A percentile compares a stretch with the other conserved stretches of the same genome.
Evolutionary conservation across 2,888 invertebrate species (phyloP).

Genomic region (Tupiocoris notatus): DNA sequence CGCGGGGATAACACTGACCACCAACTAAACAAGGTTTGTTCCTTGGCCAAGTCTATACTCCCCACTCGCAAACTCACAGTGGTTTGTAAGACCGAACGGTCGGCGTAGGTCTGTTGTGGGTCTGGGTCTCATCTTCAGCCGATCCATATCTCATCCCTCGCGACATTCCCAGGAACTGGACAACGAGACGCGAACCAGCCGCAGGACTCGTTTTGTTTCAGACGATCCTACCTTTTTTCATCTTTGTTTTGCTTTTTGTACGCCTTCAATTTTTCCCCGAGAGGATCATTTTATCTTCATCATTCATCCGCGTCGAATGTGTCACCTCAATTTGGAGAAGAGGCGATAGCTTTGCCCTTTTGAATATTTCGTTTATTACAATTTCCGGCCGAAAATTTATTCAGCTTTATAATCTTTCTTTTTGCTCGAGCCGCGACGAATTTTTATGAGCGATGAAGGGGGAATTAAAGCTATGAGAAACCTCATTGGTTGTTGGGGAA

Average conservation of each 20-base stretch:
- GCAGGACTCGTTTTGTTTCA: not conserved
- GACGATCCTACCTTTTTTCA: not conserved
- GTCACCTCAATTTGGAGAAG: too few relatives aligned
- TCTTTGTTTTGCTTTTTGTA: not conserved
- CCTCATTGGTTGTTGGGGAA: too few relatives aligned
- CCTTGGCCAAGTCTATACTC: slow-evolving; percentile 29
- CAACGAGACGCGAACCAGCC: not conserved
- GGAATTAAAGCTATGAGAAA: too few relatives aligned
- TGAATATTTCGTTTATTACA: too few relatives aligned
- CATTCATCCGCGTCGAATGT: too few relatives aligned
- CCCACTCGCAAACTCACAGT: slow-evolving; percentile 5
- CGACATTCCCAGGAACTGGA: not conserved
- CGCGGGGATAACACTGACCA: slow-evolving; percentile 29
- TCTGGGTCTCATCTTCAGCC: slow-evolving; percentile 24
- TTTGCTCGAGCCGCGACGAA: too few relatives aligned
- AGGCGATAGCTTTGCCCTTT: too few relatives aligned
- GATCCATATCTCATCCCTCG: slow-evolving; percentile 21
- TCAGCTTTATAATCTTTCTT: too few relatives aligned
- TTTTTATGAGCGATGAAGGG: too few relatives aligned
- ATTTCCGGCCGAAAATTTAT: too few relatives aligned
- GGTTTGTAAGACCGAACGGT: not conserved
- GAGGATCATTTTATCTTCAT: too few relatives aligned
- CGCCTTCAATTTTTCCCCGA: too few relatives aligned
- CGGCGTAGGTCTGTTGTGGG: not conserved
- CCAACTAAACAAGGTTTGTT: slow-evolving; percentile 30